These are phyloP conservation scores for Aleiodes sp. DNA, from an alignment of 1,140 invertebrate species.

Conservation along the genomic window DNA sequence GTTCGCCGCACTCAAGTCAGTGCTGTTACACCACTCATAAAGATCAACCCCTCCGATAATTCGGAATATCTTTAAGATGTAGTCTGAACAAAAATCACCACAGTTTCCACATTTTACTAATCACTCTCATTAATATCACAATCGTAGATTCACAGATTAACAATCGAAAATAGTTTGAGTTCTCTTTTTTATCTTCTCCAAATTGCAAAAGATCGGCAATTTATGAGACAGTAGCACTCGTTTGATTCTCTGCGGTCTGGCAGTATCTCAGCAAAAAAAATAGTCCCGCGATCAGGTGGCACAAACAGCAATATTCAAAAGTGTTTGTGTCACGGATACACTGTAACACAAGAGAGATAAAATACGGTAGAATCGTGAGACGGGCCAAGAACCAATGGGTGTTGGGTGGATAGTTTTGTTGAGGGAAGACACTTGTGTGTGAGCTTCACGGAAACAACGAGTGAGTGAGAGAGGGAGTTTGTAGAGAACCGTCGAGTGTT, in stretches of 20 bases:
- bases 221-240: slow-evolving; percentile 39
- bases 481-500: slow-evolving; percentile 8
- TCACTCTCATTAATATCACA: too few relatives aligned
- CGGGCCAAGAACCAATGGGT: slow-evolving; percentile 36
- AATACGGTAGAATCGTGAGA: slow-evolving; percentile 30
- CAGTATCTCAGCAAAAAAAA: slow-evolving; percentile 63
- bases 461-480: slow-evolving; percentile 24
- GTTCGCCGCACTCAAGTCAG: too few relatives aligned
- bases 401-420: neutral
- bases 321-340: neutral
- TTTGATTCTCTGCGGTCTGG: slow-evolving; percentile 58
- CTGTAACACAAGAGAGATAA: neutral
- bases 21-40: neutral
- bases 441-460: slow-evolving; percentile 3
- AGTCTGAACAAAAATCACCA: neutral
- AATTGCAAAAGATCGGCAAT: slow-evolving; percentile 27
- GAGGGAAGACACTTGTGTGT: slow-evolving; percentile 48
- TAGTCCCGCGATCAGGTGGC: slow-evolving; percentile 62
- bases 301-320: slow-evolving; percentile 21
- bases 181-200: too few relatives aligned
- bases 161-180: too few relatives aligned
- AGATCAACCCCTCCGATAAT: neutral
- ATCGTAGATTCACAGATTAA: too few relatives aligned
- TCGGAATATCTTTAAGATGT: neutral
- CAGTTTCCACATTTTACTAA: too few relatives aligned